These are phyloP conservation scores for Strigamia transsilvanica DNA, from an alignment of 2,888 invertebrate genomes.

Conservation along the genomic window DNA sequence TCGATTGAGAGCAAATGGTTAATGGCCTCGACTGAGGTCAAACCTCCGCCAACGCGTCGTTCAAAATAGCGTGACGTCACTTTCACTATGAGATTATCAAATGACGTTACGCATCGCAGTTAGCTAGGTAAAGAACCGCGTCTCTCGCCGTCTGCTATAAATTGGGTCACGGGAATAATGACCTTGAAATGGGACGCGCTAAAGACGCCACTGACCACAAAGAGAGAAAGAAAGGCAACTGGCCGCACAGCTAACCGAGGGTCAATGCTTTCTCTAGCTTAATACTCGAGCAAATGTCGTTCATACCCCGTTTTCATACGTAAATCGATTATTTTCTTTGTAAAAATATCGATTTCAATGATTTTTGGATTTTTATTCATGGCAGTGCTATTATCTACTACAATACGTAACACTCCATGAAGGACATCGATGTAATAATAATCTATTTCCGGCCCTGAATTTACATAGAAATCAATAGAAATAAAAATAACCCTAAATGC, in stretches of 20 bases:
- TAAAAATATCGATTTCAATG: neutral
- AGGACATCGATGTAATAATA: too few species aligned
- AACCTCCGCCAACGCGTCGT: constrained; percentile 39
- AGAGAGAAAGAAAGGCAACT: constrained; percentile 46
- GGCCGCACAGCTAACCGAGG: constrained; percentile 11
- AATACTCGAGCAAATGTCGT: neutral
- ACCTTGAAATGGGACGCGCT: constrained; percentile 51
- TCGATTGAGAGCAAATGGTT: constrained; percentile 44
- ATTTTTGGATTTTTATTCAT: too few species aligned
- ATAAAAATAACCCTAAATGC: neutral
- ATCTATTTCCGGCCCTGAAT: too few species aligned
- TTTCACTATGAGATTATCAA: constrained; percentile 35
- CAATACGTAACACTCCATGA: too few species aligned
- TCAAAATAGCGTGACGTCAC: constrained; percentile 28
- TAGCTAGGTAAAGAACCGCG: constrained; percentile 35
- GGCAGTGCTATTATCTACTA: too few species aligned
- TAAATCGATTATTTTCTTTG: neutral
- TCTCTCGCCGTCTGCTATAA: constrained; percentile 48
- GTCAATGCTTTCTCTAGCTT: constrained; percentile 31
- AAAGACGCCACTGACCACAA: constrained; percentile 49
- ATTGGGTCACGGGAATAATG: constrained; percentile 51
- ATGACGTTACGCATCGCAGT: constrained; percentile 28
- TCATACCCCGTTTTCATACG: neutral
- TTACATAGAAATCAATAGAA: neutral
- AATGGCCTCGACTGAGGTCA: constrained; percentile 43